Base-by-base conservation (phyloP, 2,888 invertebrate genomes). In the Zaprionus obscuricornis region DNA sequence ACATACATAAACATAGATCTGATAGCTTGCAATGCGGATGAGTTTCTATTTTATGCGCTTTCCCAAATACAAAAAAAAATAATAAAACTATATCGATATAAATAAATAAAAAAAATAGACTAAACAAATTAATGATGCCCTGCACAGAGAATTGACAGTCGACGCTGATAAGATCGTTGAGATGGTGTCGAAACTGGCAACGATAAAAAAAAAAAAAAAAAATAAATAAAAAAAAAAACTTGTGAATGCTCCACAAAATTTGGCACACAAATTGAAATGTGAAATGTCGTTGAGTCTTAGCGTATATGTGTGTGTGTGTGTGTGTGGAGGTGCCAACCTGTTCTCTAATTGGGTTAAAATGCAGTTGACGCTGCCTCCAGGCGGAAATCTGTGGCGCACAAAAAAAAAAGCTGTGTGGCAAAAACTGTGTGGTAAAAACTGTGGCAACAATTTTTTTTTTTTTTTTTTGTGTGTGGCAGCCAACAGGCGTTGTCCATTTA, bases 331-430 rank as follows among this genome's bases (percentile, higher is more conserved):
- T 67, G 77, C 62, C 66, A 86, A 83, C 82, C 82, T 83, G 82
- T 83, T 83, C 85, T 70, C 76, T 86, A 83, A 83, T 86, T 83
- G 87, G 87, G 82, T 85, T 86, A 85, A 85, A 73, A 79, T 73
- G 79, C 63, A 62, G 66, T 83, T 63, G 71, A 69, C 70, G 64
- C 70, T 66, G 74, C 78, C 82, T 77, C 74, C 65, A 69, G 74
- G 85, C 82, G 78, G 78, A 77, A 82, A 85, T 84, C 76, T 69
- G 74, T 69, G 68, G 74, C 68, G 67, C 52, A 47, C 13, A 14
- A n/a, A 24, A 26, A 6, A 22, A 33, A 33, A n/a, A 11, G 17
- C 5, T 3, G 16, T 8, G n/a, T n/a, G n/a, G n/a, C n/a, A n/a
- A n/a, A n/a, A n/a, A n/a, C 5, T 51, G 40, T 54, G 63, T 27